phyloP scores from a whole-genome alignment of 1,140 invertebrate species.

The Choristoneura fumiferana region DNA sequence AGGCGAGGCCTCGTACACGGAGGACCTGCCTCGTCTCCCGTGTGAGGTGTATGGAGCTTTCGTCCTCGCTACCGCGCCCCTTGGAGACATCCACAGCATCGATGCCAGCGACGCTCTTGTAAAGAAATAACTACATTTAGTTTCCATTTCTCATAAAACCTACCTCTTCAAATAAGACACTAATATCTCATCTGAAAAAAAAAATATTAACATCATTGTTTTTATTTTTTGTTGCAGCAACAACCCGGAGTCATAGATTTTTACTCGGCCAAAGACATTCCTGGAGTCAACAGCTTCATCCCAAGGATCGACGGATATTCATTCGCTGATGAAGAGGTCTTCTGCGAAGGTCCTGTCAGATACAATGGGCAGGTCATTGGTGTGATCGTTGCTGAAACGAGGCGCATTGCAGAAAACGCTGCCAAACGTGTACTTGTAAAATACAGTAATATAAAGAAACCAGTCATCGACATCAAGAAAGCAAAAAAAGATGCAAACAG shows the following conservation, averaged over 20 bases:
- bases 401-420: constrained; percentile 79
- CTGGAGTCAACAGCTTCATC: constrained; percentile 81
- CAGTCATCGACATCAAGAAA: constrained; percentile 80
- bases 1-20: constrained; percentile 37
- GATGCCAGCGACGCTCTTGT: constrained; percentile 81
- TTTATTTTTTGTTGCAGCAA: constrained; percentile 32
- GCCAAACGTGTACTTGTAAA: constrained; percentile 81
- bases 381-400: constrained; percentile 81
- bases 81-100: constrained; percentile 68
- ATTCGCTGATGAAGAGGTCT: constrained; percentile 76
- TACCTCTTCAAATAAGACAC: too few relatives aligned
- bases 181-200: too few relatives aligned
- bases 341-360: constrained; percentile 66
- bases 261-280: constrained; percentile 85
- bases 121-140: too few relatives aligned
- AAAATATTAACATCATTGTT: too few relatives aligned
- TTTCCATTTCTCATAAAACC: too few relatives aligned
- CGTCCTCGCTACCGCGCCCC: constrained; percentile 60
- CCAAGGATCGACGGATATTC: background rate
- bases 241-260: constrained; percentile 55
- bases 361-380: constrained; percentile 85
- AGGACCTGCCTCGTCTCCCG: constrained; percentile 78
- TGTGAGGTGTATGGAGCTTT: constrained; percentile 81
- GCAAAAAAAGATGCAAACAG: constrained; percentile 65
- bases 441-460: constrained; percentile 64